Evolutionary conservation across 37 sponge, comb jelly and placozoan genomes (phyloP).

Genomic region (Theonella swinhoei): DNA sequence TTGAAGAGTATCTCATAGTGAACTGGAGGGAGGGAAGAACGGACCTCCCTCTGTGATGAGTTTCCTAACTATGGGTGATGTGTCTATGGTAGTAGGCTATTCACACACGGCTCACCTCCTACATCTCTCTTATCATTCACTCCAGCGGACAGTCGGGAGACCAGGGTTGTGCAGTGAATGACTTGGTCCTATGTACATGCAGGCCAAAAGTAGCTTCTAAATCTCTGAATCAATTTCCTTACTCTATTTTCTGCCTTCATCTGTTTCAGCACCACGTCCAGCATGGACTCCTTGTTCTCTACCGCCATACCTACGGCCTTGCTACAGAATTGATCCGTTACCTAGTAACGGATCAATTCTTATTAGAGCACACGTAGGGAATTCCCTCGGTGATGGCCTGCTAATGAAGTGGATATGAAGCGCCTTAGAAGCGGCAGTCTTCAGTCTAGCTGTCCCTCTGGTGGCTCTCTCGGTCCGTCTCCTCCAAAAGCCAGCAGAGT

Average conservation of each 20-base stretch:
- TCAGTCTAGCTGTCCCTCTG: no score
- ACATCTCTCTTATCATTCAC: conserved; percentile 63
- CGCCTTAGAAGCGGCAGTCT: no score
- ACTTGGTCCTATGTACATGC: conserved; percentile 42
- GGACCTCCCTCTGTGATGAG: no score
- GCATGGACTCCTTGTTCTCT: conserved; percentile 58
- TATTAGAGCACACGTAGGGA: no score
- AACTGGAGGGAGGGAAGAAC: no score
- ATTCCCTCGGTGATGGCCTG: no score
- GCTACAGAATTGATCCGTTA: no score
- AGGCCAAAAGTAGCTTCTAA: neutral
- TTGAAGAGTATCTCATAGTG: conserved; percentile 78
- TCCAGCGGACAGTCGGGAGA: conserved; percentile 60
- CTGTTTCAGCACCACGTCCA: conserved; percentile 57
- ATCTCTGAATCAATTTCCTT: neutral
- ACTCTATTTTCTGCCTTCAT: conserved; percentile 61
- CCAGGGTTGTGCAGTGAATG: conserved; percentile 41
- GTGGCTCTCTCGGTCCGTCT: no score
- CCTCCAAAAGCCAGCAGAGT: no score
- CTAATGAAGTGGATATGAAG: no score
- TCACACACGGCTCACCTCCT: conserved; percentile 51
- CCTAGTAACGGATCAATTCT: no score
- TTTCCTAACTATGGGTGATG: no score
- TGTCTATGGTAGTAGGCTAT: neutral
- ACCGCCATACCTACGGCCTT: conserved; percentile 31